Conservation (phyloP, 1,140 invertebrate species). For the Lithobius niger region DNA sequence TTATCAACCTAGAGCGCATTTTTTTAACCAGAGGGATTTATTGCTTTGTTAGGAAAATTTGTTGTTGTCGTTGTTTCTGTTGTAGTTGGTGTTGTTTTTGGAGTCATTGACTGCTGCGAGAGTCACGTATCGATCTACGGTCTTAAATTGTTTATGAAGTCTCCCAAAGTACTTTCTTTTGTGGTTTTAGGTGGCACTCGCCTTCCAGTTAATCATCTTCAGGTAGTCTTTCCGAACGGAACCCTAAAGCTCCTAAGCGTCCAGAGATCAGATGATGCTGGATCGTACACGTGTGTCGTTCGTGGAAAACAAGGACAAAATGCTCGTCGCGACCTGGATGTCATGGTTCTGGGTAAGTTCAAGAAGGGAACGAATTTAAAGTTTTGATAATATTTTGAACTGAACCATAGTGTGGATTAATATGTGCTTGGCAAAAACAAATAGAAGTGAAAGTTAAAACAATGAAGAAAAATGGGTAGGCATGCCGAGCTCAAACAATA, state of each 20-base stretch:
- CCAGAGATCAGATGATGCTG: slow-evolving; percentile 26
- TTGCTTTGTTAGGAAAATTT: not conserved
- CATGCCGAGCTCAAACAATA: no score
- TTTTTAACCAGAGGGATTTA: no score
- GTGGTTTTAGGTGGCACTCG: slow-evolving; percentile 1
- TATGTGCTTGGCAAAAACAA: no score
- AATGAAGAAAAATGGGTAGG: no score
- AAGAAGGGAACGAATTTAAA: no score
- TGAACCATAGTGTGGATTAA: no score
- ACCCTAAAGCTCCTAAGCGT: slow-evolving; percentile 22
- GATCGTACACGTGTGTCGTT: slow-evolving; percentile 28
- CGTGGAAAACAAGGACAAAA: slow-evolving; percentile 22
- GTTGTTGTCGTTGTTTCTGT: not conserved
- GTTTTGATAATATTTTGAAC: no score
- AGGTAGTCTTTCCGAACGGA: slow-evolving; percentile 22
- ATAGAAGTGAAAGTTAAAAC: no score
- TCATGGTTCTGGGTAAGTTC: slow-evolving; percentile 30
- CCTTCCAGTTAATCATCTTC: slow-evolving; percentile 7
- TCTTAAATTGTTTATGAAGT: not conserved
- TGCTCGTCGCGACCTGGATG: slow-evolving; percentile 8
- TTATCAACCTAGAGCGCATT: no score
- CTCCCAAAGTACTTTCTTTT: not conserved
- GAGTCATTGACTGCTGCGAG: not conserved
- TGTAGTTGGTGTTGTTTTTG: not conserved
- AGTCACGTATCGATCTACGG: no score